Conservation (phyloP, 2,113 vertebrate genomes). For the Oxyura jamaicensis region DNA sequence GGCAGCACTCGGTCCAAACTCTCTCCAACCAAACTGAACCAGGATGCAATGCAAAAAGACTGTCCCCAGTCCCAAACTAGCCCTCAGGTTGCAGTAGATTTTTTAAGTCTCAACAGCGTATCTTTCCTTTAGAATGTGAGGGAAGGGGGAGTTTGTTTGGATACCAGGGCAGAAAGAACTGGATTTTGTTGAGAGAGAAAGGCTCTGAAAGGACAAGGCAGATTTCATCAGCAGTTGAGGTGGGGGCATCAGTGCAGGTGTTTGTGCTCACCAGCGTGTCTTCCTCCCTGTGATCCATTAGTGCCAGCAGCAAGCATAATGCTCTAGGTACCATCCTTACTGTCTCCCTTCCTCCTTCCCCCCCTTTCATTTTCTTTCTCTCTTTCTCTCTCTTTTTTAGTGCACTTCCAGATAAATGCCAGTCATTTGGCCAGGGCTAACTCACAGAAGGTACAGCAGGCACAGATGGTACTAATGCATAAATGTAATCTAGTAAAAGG, state of each 20-base stretch:
- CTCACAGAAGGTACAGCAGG: conserved; percentile 96
- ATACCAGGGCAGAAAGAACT: conserved; percentile 3
- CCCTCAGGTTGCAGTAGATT: background rate
- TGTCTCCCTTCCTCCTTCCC: background rate
- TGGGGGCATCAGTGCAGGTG: conserved; percentile 75
- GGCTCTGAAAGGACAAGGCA: background rate
- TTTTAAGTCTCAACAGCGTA: background rate
- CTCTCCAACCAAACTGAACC: background rate
- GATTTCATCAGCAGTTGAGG: background rate
- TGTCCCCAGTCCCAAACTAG: background rate
- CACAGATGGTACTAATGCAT: conserved; percentile 99
- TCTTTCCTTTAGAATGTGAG: background rate
- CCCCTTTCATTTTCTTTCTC: background rate
- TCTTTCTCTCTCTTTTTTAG: background rate
- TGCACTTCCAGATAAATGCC: conserved; percentile 92
- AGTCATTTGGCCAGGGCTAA: conserved; percentile 91
- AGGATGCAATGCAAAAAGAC: background rate
- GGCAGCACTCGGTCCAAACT: background rate
- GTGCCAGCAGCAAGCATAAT: conserved; percentile 76
- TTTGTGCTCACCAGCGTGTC: conserved; percentile 52
- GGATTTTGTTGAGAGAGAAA: background rate
- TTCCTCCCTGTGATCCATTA: conserved; percentile 28
- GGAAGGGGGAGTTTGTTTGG: background rate
- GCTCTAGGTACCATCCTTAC: conserved; percentile 76
- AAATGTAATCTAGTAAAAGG: conserved; percentile 96